Percentiles rank a stretch among this genome's conserved stretches.
phyloP scores from a whole-genome alignment of 2,888 invertebrate species.

The Drosophila neutralis region DNA sequence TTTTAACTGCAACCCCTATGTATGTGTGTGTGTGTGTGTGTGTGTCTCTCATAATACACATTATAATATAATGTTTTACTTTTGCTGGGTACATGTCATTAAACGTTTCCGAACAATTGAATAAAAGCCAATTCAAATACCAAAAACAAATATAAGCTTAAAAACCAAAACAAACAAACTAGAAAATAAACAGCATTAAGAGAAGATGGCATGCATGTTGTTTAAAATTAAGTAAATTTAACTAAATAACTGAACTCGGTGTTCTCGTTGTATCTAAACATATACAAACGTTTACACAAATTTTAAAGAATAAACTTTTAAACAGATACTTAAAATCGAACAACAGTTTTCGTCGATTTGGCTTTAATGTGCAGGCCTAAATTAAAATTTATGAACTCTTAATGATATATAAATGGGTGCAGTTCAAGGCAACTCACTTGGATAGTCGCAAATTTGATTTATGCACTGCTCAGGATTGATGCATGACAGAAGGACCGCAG shows the following conservation, averaged over 20 bases:
- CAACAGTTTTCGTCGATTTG: slow-evolving; percentile 25
- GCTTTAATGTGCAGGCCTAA: slow-evolving; percentile 42
- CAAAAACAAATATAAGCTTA: slow-evolving; percentile 26
- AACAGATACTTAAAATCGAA: slow-evolving; percentile 2
- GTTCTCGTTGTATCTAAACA: slow-evolving; percentile 40
- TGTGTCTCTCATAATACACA: slow-evolving; percentile 44
- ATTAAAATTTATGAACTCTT: slow-evolving; percentile 29
- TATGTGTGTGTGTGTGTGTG: slow-evolving; percentile 26
- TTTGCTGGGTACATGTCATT: slow-evolving; percentile 60
- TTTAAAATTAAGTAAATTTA: slow-evolving; percentile 30
- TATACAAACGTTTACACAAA: slow-evolving; percentile 27
- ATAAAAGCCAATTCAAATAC: slow-evolving; percentile 26
- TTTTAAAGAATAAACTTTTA: slow-evolving; percentile 11
- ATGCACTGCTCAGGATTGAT: slow-evolving; percentile 57
- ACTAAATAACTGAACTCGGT: slow-evolving; percentile 40
- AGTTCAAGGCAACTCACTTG: slow-evolving; percentile 32
- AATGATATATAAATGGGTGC: slow-evolving; percentile 33
- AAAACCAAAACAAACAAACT: slow-evolving; percentile 25
- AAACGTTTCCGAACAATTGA: slow-evolving; percentile 55
- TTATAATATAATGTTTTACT: slow-evolving; percentile 38
- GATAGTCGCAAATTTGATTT: slow-evolving; percentile 60
- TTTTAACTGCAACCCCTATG: slow-evolving; percentile 48
- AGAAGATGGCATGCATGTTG: slow-evolving; percentile 47
- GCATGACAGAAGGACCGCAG: slow-evolving; percentile 48
- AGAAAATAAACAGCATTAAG: slow-evolving; percentile 15